Evolutionary conservation across 2,113 vertebrate species (phyloP), one percentile per base, ranked within the genome.

Genomic region (Pluvialis apricaria): DNA sequence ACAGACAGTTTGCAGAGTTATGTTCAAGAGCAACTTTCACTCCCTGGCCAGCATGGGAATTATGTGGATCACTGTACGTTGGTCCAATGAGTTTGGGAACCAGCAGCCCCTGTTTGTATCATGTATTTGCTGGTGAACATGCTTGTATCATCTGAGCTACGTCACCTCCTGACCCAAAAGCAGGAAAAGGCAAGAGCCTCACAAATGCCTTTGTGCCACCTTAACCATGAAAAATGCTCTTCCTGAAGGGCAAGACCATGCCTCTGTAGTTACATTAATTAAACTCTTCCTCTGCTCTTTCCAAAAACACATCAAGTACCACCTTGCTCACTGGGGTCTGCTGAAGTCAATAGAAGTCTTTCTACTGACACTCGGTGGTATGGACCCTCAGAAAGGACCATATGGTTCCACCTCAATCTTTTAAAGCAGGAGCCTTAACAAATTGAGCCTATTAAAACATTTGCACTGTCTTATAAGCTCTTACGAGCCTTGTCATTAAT

Each of bases 371-470:
- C 5, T 42, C 1, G 1, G 66, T 34, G 9, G 34, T 22, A 73
- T 0, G 7, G 65, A 76, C 28, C 16, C 5, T 64, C 36, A 42
- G 10, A 38, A 85, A 77, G 15, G 29, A 76, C 55, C 78, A 81
- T 73, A 85, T 77, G 68, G 62, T 78, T 38, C 45, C 78, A 78
- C 14, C 5, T 85, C 81, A 80, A 69, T 70, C 78, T 91, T 87
- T 71, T 86, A 80, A 72, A 92, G 42, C 36, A 72, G 15, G 0
- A n/a, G 19, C 29, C 68, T 66, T 77, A 91, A 88, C 2, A 0
- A 77, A 36, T 21, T 73, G 52, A 91, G 87, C 84, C 78, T 68
- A 71, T 92, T 94, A 94, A 92, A 91, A 85, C 58, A 89, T 73
- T 80, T 77, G 26, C 42, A 16, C 24, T 34, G n/a, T 25, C 71